Evolutionary conservation across 2,888 invertebrate genomes (phyloP), one percentile per base, ranked within the genome.

Genomic region (Aleiodes alternator): DNA sequence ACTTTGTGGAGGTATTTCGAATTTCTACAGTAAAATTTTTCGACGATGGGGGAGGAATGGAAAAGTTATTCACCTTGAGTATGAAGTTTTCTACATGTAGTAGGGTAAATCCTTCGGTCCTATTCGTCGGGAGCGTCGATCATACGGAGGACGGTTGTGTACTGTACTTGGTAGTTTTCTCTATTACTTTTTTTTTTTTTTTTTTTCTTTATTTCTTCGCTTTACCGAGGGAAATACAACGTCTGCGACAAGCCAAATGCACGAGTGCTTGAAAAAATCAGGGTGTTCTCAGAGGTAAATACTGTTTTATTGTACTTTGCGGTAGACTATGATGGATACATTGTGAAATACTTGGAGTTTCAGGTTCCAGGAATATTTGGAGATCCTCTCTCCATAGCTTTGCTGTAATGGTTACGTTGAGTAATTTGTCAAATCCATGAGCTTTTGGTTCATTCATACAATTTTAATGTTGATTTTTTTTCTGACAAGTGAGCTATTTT

Each of bases 71-170:
- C 64, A 64, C 48, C 43, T 48, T 8, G 64, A 64, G 43, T 48
- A 23, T 48, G 6, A 64, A 14, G 64, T 64, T 16, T 48, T 43
- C 64, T 23, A 23, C 9, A 64, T 64, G 64, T 48, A 48, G 23
- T 23, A n/a, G 53, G 14, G 53, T 43, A 61, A 75, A 75, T 75
- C 66, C 57, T 53, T 68, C 55, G 43, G 75, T 72, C 71, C 75
- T 57, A 66, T 75, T 72, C 68, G 75, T 75, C 48, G 75, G 75
- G 51, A 55, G 68, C 75, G 75, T 75, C 75, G 75, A 75, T 75
- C 75, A 68, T 57, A 75, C 71, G 64, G 38, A n/a, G 55, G 53
- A 14, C 48, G 70, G 57, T 66, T 31, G 56, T 55, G 66, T 51
- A 56, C 66, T 55, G 66, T 51, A 56, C 66, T 61, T 4, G 9